Evolutionary conservation across 2,113 vertebrate genomes (phyloP), one percentile per base, ranked within the genome.

Genomic region (Urocitellus parryii): DNA sequence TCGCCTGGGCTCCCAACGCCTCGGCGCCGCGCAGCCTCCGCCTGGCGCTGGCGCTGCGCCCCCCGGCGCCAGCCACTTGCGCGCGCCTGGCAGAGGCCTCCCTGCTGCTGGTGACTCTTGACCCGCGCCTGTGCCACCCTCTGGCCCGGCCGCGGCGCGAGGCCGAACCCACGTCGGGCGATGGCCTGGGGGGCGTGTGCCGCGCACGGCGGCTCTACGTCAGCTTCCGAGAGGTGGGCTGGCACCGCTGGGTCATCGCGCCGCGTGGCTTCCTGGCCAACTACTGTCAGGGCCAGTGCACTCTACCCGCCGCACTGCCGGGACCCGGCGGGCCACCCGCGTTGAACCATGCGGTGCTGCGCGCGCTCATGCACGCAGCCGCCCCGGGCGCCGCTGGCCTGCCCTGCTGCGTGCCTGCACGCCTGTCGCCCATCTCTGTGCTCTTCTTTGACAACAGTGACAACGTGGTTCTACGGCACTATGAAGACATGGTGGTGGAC

Each of bases 171-270:
- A 80, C 16, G 0, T 2, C 17, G 0, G 73, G 98, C 0, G 34
- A 98, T 0, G 92, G 97, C 0, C 95, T 98, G 0, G 99, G 99
- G 96, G 98, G 97, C 0, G 95, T 99, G 25, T 99, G 99, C 98
- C 99, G 99, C n/a, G 98, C 99, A 0, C 98, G 99, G 2, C 98
- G 99, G 1, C 98, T 99, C 42, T 99, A 99, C 97, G 98, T 99
- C 74, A 99, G 99, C 98, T 99, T 99, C 98, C 99, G 98, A 11
- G 99, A 99, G 4, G 99, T 99, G 8, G 99, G 99, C 37, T 99
- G 99, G 99, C 99, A 99, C 97, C 99, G 99, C 91, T 99, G 99
- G 99, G 99, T 99, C 96, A 99, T 99, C 5, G 99, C 99, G 0
- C 99, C 99, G 0, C 99, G 99, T 84, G 99, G 99, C 24, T 99